Evolutionary conservation across 2,888 invertebrate species (phyloP), one percentile per base, ranked within the genome.

Genomic region (Morpho helenor): DNA sequence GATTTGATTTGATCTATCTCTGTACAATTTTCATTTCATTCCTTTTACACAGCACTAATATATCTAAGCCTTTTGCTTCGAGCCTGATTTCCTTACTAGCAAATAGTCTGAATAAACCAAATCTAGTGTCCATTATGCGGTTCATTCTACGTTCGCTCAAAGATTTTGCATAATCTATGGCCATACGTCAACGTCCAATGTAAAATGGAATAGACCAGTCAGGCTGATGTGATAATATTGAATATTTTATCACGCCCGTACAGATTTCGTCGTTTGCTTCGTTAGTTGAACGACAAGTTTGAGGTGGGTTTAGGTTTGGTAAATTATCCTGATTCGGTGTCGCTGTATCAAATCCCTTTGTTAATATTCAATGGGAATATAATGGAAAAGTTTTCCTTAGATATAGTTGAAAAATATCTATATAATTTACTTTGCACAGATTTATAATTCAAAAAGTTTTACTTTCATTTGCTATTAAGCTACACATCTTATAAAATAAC

Each of bases 101-200:
- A 45, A 52, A 39, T 39, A 31, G 7, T 16, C 39, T 52, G 44
- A 52, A 52, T 52, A 8, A 39, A 45, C n/a, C 39, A 31, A 31
- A 10, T 52, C 16, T 10, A 10, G 44, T n/a, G 44, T 8, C 52
- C 10, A 44, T 52, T 52, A 45, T 52, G 10, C 31, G 52, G 44
- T 16, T 16, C 44, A n/a, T 39, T 52, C 52, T 44, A 44, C 8
- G 52, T 31, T 52, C 39, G 31, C 16, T 52, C 39, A 51, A 51
- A 52, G 45, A 45, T 44, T 52, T 23, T 45, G 52, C 45, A 52
- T 52, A 52, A 45, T 52, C 52, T 45, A 45, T 39, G 39, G 44
- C 45, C 39, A 45, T 52, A 52, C 52, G 52, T 52, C 52, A 52
- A 45, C 45, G 44, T 44, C 52, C 52, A 52, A 8, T 42, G 23